phyloP scores from a whole-genome alignment of 2,113 vertebrate species.

The Ptychochromis oligacanthus region DNA sequence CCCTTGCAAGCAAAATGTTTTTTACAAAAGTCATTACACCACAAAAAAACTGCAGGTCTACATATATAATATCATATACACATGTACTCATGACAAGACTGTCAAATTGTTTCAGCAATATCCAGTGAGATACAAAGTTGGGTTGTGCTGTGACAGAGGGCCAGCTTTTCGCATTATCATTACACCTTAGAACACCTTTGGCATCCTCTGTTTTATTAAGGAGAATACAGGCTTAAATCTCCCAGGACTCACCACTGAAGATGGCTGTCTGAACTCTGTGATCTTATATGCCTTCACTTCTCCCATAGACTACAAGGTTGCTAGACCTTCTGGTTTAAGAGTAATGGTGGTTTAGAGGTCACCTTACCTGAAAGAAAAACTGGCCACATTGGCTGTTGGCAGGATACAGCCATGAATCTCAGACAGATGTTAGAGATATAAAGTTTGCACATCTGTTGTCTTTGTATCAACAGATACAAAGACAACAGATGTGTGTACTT shows the following conservation, averaged over 20 bases:
- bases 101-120: conserved; percentile 4
- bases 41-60: background rate
- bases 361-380: background rate
- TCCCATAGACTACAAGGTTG: background rate
- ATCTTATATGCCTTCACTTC: background rate
- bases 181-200: too few relatives aligned
- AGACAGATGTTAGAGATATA: background rate
- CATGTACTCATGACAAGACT: background rate
- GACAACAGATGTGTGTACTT: too few relatives aligned
- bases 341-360: background rate
- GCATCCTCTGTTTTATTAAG: background rate
- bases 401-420: background rate
- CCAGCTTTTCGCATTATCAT: conserved; percentile 32
- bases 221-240: background rate
- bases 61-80: too few relatives aligned
- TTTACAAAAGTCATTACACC: background rate
- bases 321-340: background rate
- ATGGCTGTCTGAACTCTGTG: background rate
- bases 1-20: background rate
- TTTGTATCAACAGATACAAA: too few relatives aligned
- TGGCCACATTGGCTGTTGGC: background rate
- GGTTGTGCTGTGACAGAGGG: background rate
- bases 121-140: conserved; percentile 45
- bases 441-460: background rate
- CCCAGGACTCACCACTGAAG: background rate